phyloP scores from a whole-genome alignment of 1,140 invertebrate genomes.

The Amphibalanus amphitrite region DNA sequence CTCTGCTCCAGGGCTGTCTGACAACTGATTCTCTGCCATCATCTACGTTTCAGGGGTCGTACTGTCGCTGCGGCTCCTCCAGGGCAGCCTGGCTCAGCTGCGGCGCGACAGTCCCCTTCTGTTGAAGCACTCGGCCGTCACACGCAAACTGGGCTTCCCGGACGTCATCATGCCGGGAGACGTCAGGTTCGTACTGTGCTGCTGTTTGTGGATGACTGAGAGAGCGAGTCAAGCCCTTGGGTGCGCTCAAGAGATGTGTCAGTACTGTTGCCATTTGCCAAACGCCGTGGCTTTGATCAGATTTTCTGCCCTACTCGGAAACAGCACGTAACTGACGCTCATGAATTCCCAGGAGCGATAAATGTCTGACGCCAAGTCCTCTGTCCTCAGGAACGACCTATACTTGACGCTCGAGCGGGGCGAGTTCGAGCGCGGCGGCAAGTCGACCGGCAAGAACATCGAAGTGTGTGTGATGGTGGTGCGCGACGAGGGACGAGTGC shows the following conservation, averaged over 20 bases:
- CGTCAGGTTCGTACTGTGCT: slow-evolving; percentile 31
- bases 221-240: slow-evolving; percentile 1
- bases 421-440: slow-evolving; percentile 86
- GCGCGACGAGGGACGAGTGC: slow-evolving; percentile 53
- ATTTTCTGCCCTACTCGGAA: neutral
- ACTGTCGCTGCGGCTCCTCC: slow-evolving; percentile 49
- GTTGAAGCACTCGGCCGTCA: slow-evolving; percentile 65
- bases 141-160: slow-evolving; percentile 76
- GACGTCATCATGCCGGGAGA: slow-evolving; percentile 93
- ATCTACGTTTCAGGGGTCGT: slow-evolving; percentile 36
- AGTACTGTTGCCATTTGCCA: too few species aligned
- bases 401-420: slow-evolving; percentile 70
- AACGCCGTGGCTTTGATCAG: neutral
- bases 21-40: neutral
- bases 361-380: neutral
- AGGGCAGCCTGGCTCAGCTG: slow-evolving; percentile 52
- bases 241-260: too few species aligned
- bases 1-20: neutral
- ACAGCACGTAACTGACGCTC: neutral
- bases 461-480: slow-evolving; percentile 64
- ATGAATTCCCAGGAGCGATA: neutral
- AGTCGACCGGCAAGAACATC: slow-evolving; percentile 87
- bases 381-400: slow-evolving; percentile 62
- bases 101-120: slow-evolving; percentile 55
- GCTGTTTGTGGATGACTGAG: neutral